phyloP scores from a whole-genome alignment of 2,797 vertebrate genomes.

The Xerus rutilus region DNA sequence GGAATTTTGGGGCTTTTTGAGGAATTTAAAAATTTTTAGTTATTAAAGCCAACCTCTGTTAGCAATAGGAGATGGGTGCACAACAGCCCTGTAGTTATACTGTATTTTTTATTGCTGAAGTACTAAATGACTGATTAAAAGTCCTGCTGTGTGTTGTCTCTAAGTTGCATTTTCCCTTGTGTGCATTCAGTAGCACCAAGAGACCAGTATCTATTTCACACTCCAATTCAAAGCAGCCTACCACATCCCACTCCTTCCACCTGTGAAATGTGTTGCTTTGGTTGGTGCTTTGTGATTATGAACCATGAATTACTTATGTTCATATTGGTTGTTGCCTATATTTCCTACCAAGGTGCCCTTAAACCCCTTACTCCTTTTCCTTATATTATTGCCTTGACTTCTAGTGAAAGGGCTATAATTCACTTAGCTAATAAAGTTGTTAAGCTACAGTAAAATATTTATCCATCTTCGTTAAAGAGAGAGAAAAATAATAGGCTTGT shows the following conservation, averaged over 20 bases:
- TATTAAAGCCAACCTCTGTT: not conserved
- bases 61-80: not conserved
- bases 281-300: conserved; percentile 60
- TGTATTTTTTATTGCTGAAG: not conserved
- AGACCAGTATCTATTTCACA: not conserved
- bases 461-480: conserved; percentile 69
- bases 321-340: not conserved
- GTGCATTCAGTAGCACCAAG: not conserved
- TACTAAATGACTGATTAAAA: not conserved
- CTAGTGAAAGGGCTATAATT: conserved; percentile 53
- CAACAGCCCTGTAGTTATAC: not conserved
- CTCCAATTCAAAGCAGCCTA: conserved; percentile 29
- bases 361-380: conserved; percentile 1
- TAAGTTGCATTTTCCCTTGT: conserved; percentile 13
- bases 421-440: conserved; percentile 63
- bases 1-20: not conserved
- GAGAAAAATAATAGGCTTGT: conserved; percentile 34
- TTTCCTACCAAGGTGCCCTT: conserved; percentile 49
- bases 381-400: conserved; percentile 39
- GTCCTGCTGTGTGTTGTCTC: not conserved
- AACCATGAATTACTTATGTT: conserved; percentile 50
- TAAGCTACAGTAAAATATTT: conserved; percentile 49
- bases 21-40: not conserved
- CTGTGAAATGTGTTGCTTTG: conserved; percentile 51
- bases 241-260: conserved; percentile 37